Percentiles rank a stretch among this genome's conserved stretches.
These are phyloP conservation scores for Pediacus dermestoides DNA, from an alignment of 2,888 invertebrate species.

Conservation along the genomic window DNA sequence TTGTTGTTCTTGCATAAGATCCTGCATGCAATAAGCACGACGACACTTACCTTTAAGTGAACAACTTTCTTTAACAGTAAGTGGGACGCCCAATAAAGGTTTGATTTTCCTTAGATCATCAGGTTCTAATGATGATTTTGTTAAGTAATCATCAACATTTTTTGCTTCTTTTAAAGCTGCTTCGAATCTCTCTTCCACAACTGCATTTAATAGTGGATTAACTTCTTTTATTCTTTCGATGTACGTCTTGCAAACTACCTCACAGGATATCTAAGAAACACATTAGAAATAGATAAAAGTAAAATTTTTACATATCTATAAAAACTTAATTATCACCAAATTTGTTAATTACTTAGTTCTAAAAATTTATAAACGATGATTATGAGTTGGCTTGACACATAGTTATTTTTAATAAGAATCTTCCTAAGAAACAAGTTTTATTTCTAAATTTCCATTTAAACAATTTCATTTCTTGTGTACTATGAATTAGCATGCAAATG, in stretches of 20 bases:
- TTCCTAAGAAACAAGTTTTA: too few relatives aligned
- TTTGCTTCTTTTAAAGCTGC: conserved; percentile 71
- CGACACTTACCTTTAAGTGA: conserved; percentile 62
- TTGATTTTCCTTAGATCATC: conserved; percentile 45
- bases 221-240: conserved; percentile 75
- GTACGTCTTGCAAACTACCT: conserved; percentile 66
- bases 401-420: too few relatives aligned
- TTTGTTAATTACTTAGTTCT: too few relatives aligned
- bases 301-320: conserved; percentile 1
- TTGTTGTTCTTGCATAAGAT: too few relatives aligned
- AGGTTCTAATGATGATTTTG: conserved; percentile 25
- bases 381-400: too few relatives aligned
- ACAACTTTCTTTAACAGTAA: conserved; percentile 79
- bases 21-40: too few relatives aligned
- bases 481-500: too few relatives aligned
- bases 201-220: conserved; percentile 73
- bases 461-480: too few relatives aligned
- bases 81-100: conserved; percentile 77
- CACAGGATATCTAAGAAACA: conserved; percentile 63
- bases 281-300: conserved; percentile 9
- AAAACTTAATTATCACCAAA: too few relatives aligned
- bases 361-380: too few relatives aligned
- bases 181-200: conserved; percentile 74
- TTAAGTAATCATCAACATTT: conserved; percentile 57
- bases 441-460: too few relatives aligned